These are phyloP conservation scores for Montifringilla adamsi DNA, from an alignment of 2,113 vertebrate genomes.

Conservation along the genomic window DNA sequence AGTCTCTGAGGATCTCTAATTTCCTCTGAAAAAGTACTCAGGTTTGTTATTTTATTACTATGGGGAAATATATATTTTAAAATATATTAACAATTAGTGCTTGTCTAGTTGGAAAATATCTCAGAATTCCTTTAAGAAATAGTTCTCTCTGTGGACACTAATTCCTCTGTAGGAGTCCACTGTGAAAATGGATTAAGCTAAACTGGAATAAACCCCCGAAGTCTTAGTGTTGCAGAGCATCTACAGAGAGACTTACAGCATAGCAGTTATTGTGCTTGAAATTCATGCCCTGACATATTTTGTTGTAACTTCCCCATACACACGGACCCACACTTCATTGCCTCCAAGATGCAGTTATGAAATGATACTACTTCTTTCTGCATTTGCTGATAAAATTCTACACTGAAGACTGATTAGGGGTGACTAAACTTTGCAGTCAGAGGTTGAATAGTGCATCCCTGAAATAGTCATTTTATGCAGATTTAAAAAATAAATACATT, in stretches of 20 bases:
- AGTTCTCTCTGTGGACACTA: constrained; percentile 22
- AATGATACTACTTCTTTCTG: constrained; percentile 31
- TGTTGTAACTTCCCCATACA: not conserved
- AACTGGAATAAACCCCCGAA: not conserved
- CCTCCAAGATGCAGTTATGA: not conserved
- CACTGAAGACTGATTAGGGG: constrained; percentile 30
- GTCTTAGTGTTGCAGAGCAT: constrained; percentile 24
- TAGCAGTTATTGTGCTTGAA: constrained; percentile 38
- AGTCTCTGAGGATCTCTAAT: constrained; percentile 65
- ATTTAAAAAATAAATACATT: constrained; percentile 71
- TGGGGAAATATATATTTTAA: constrained; percentile 46
- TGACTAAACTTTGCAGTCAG: constrained; percentile 55
- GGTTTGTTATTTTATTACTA: constrained; percentile 60
- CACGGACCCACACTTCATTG: not conserved
- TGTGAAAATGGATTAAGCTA: constrained; percentile 58
- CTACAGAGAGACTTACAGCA: constrained; percentile 8
- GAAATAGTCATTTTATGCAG: constrained; percentile 64
- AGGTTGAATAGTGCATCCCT: constrained; percentile 35
- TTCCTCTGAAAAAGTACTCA: constrained; percentile 59
- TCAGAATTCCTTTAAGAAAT: constrained; percentile 14
- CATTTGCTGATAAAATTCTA: constrained; percentile 47
- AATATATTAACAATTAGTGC: constrained; percentile 38
- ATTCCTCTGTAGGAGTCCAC: constrained; percentile 53
- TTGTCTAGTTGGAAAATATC: constrained; percentile 38
- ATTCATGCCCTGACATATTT: constrained; percentile 28